These are phyloP conservation scores for Achatina immaculata DNA, from an alignment of 1,140 invertebrate genomes.

Conservation along the genomic window DNA sequence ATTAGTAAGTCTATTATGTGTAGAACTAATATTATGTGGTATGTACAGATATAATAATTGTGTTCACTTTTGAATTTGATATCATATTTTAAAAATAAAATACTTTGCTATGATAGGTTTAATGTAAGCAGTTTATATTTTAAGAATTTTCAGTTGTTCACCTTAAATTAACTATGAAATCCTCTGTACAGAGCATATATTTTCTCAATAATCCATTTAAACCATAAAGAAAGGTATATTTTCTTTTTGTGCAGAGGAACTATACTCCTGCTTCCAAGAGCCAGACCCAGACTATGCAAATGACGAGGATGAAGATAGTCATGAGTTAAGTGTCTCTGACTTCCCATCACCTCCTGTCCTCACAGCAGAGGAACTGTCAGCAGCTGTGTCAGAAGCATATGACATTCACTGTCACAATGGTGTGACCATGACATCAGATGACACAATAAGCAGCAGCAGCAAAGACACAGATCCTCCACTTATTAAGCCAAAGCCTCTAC, in stretches of 20 bases:
- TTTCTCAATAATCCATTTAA: no score
- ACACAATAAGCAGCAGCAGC: slow-evolving; percentile 32
- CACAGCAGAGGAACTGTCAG: slow-evolving; percentile 8
- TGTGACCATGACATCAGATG: slow-evolving; percentile 24
- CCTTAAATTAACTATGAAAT: no score
- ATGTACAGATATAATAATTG: no score
- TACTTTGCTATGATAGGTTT: no score
- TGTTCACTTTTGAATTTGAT: no score
- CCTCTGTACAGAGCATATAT: no score
- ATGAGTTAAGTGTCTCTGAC: slow-evolving; percentile 9
- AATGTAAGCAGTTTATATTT: no score
- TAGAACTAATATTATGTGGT: no score
- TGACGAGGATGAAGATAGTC: slow-evolving; percentile 13
- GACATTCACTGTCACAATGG: not conserved
- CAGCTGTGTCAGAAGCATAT: slow-evolving; percentile 25
- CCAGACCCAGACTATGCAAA: slow-evolving; percentile 60
- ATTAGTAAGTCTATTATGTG: no score
- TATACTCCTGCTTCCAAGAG: slow-evolving; percentile 47
- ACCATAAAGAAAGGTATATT: no score
- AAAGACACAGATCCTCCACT: slow-evolving; percentile 67
- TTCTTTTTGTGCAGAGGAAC: not conserved
- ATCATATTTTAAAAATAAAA: no score
- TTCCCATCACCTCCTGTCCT: slow-evolving; percentile 40
- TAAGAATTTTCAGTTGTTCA: no score
- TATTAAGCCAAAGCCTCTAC: slow-evolving; percentile 86